phyloP scores from a whole-genome alignment of 2,888 invertebrate species.

The Polylopha cassiicola region DNA sequence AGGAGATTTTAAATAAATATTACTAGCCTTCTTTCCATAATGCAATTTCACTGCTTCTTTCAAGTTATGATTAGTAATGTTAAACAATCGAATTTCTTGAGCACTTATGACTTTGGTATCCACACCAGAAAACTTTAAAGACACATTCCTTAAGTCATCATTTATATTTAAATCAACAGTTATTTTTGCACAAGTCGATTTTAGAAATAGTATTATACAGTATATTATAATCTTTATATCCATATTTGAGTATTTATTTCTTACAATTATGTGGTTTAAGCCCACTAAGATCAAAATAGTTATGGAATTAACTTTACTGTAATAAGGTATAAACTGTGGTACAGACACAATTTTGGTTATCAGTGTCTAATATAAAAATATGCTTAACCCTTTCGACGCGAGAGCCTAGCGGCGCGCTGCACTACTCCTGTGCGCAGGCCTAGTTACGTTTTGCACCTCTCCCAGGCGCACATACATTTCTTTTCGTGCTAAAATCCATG shows the following conservation, averaged over 20 bases:
- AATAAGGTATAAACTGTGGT: too few relatives aligned
- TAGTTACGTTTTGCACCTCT: too few relatives aligned
- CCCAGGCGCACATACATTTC: too few relatives aligned
- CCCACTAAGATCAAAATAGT: too few relatives aligned
- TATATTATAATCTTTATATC: background rate
- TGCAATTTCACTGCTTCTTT: slow-evolving; percentile 39
- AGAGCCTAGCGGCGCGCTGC: too few relatives aligned
- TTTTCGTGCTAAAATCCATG: too few relatives aligned
- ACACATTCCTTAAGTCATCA: slow-evolving; percentile 30
- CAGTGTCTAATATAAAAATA: too few relatives aligned
- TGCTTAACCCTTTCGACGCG: too few relatives aligned
- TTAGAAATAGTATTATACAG: slow-evolving; percentile 1
- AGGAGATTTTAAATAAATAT: slow-evolving; percentile 49
- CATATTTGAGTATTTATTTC: slow-evolving; percentile 1
- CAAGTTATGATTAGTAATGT: slow-evolving; percentile 35
- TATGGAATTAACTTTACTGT: too few relatives aligned
- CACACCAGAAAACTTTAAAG: slow-evolving; percentile 39
- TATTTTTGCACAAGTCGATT: slow-evolving; percentile 36
- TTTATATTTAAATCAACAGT: slow-evolving; percentile 36
- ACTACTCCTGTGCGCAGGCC: too few relatives aligned
- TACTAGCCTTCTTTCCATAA: slow-evolving; percentile 41
- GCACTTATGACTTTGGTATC: slow-evolving; percentile 39
- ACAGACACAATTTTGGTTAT: too few relatives aligned
- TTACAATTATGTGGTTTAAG: too few relatives aligned
- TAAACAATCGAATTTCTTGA: slow-evolving; percentile 45